A percentile compares a stretch with the other conserved stretches of the same genome.
Evolutionary conservation across 2,113 vertebrate genomes (phyloP).

Genomic region (Aphelocoma coerulescens): DNA sequence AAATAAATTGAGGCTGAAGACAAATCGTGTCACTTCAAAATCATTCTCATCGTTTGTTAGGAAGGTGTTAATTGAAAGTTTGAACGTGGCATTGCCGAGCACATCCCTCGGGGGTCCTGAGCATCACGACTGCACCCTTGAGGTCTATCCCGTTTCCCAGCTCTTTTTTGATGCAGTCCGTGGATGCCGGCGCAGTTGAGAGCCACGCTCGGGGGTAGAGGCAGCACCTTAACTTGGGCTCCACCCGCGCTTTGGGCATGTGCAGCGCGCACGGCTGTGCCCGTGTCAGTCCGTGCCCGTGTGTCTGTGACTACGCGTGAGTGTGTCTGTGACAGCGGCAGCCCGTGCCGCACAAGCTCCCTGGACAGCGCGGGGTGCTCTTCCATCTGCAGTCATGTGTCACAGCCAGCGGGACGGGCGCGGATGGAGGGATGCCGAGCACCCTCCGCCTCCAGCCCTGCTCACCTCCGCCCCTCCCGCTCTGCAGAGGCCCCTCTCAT

Average conservation of each 20-base stretch:
- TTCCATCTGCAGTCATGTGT: neutral
- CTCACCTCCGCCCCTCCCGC: neutral
- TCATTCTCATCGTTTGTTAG: neutral
- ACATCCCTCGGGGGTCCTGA: neutral
- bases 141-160: neutral
- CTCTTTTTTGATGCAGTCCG: neutral
- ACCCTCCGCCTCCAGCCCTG: neutral
- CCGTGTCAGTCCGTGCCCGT: neutral
- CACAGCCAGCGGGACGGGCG: neutral
- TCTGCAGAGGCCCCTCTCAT: neutral
- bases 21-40: neutral
- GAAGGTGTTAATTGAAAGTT: too few relatives aligned
- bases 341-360: neutral
- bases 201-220: neutral
- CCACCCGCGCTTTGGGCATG: neutral
- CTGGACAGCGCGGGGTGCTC: neutral
- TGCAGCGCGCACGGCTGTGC: neutral
- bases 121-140: neutral
- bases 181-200: neutral
- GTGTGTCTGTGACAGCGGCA: neutral
- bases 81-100: neutral
- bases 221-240: neutral
- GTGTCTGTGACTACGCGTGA: accelerated
- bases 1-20: neutral
- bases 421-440: neutral